Percentiles rank a stretch among this genome's conserved stretches.
Conservation (phyloP, 2,797 vertebrate species). For the Muraenolepis orangiensis region DNA sequence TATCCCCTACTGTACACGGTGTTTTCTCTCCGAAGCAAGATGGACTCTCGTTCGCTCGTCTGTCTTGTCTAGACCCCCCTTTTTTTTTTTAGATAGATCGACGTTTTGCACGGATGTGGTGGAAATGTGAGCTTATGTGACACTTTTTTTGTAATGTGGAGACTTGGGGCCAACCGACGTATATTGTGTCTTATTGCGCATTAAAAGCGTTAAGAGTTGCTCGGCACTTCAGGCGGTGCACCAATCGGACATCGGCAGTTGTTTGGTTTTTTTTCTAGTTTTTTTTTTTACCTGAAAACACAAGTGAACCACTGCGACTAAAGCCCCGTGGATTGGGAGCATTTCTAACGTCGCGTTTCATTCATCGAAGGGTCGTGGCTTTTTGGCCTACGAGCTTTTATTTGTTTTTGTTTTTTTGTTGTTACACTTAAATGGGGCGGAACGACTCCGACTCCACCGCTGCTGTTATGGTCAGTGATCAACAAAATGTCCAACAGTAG, state of each 20-base stretch:
- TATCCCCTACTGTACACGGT: conserved; percentile 77
- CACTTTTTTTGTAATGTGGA: conserved; percentile 18
- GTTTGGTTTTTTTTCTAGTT: no score
- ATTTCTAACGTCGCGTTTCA: conserved; percentile 20
- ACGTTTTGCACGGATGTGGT: conserved; percentile 87
- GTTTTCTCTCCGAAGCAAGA: conserved; percentile 87
- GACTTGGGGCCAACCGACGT: not conserved
- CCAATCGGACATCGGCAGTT: conserved; percentile 61
- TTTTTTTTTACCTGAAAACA: conserved; percentile 81
- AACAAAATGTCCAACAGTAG: conserved; percentile 62
- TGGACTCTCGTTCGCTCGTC: conserved; percentile 90
- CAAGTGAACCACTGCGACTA: conserved; percentile 36
- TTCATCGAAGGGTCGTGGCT: conserved; percentile 48
- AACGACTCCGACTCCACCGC: conserved; percentile 43
- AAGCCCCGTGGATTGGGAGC: conserved; percentile 25
- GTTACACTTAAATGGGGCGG: conserved; percentile 53
- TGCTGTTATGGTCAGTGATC: conserved; percentile 47
- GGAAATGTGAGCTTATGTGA: conserved; percentile 61
- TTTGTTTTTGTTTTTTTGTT: no score
- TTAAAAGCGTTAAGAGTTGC: conserved; percentile 24
- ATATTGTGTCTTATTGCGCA: conserved; percentile 23
- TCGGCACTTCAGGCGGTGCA: conserved; percentile 37
- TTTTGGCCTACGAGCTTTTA: conserved; percentile 48
- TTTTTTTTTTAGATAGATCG: no score
- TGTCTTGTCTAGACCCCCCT: conserved; percentile 89